Evolutionary conservation across 2,113 vertebrate species (phyloP).

Genomic region (Piliocolobus tephrosceles): DNA sequence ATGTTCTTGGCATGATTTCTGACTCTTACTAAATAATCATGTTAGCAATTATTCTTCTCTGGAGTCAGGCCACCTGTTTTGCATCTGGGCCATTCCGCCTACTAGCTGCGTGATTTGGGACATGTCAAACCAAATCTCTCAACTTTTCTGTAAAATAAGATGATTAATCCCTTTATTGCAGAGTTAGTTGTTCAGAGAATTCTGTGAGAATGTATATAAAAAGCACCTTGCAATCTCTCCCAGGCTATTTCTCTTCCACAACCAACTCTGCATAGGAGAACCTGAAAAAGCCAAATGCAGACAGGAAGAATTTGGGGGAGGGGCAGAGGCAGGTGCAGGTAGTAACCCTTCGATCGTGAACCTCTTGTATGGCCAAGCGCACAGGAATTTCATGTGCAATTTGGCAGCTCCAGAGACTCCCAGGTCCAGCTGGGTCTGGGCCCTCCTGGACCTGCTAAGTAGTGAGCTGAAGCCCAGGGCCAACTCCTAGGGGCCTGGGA

Average conservation of each 20-base stretch:
- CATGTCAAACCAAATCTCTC: neutral
- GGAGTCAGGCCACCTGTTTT: neutral
- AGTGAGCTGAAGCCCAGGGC: neutral
- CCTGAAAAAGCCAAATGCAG: neutral
- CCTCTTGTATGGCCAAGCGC: neutral
- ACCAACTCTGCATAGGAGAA: neutral
- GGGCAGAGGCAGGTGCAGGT: neutral
- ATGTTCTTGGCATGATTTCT: neutral
- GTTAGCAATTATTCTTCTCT: too few species aligned
- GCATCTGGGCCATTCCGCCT: neutral
- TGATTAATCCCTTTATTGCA: neutral
- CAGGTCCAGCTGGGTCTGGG: neutral
- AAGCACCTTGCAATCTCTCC: neutral
- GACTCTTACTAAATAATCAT: neutral
- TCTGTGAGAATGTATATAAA: neutral
- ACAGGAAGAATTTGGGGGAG: rapidly evolving
- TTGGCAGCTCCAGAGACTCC: neutral
- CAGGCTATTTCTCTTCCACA: neutral
- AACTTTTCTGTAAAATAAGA: neutral
- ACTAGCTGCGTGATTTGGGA: neutral
- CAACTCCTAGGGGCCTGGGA: neutral
- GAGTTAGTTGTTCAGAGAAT: neutral
- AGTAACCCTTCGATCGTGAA: neutral
- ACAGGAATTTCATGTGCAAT: neutral
- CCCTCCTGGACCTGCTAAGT: neutral